Percentiles rank a stretch among this genome's conserved stretches.
Evolutionary conservation across 2,113 vertebrate genomes (phyloP).

Genomic region (Corynorhinus townsendii): DNA sequence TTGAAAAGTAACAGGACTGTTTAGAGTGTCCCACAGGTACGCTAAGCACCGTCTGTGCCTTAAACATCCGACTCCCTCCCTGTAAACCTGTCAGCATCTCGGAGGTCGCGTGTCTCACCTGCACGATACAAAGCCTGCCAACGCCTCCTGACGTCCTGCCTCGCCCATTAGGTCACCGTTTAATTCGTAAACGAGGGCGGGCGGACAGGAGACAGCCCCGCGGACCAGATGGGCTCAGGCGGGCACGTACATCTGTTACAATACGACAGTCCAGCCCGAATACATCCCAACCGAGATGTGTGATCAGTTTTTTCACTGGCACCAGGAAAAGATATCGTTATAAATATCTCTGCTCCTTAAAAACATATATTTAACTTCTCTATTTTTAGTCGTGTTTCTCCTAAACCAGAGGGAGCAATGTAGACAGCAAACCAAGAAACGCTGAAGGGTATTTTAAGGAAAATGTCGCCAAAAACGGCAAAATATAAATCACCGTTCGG

Average conservation of each 20-base stretch:
- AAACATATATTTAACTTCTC: slow-evolving; percentile 30
- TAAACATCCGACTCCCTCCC: not conserved
- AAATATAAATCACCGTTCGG: slow-evolving; percentile 48
- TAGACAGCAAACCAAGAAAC: slow-evolving; percentile 34
- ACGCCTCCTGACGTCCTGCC: not conserved
- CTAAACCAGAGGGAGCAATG: too few relatives aligned
- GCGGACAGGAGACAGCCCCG: not conserved
- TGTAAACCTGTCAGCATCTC: not conserved
- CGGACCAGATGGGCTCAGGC: not conserved
- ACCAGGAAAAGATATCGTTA: not conserved
- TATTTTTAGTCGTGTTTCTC: slow-evolving; percentile 38
- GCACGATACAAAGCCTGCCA: not conserved
- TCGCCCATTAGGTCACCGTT: not conserved
- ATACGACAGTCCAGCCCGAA: not conserved
- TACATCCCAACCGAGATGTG: not conserved
- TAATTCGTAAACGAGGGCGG: not conserved
- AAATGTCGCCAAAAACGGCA: slow-evolving; percentile 61
- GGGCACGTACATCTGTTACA: not conserved
- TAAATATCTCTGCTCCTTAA: slow-evolving; percentile 30
- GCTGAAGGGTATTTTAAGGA: slow-evolving; percentile 34
- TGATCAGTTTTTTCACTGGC: not conserved
- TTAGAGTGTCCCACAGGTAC: not conserved
- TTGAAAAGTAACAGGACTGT: not conserved
- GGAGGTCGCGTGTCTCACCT: not conserved
- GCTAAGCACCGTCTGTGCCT: not conserved